Conservation (phyloP, 2,797 vertebrate species). For the Psittacula echo region DNA sequence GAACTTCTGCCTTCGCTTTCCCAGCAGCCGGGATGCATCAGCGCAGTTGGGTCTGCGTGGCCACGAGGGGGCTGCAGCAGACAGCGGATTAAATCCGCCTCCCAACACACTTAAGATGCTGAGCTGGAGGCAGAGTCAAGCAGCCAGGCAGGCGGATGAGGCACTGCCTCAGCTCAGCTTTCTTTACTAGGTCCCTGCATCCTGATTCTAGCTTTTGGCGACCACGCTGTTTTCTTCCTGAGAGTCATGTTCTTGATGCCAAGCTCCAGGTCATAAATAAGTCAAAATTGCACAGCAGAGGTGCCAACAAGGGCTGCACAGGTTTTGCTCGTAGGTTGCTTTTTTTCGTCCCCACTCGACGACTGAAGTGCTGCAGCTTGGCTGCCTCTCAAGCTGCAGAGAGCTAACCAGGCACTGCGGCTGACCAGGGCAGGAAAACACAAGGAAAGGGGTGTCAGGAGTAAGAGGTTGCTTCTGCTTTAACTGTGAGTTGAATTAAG, state of each 20-base stretch:
- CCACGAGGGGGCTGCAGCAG: constrained; percentile 66
- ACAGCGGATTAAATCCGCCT: neutral
- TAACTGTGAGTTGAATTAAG: neutral
- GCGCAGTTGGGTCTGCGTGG: accelerated
- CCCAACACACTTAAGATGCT: neutral
- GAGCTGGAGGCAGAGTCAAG: neutral
- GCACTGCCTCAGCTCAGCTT: neutral
- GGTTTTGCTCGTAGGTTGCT: neutral
- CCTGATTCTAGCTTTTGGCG: neutral
- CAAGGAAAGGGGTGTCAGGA: neutral
- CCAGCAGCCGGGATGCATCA: neutral
- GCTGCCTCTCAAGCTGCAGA: neutral
- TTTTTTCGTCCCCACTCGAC: accelerated
- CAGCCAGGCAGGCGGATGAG: accelerated
- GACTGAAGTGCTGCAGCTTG: neutral
- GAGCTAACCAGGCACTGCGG: accelerated
- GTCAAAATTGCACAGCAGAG: accelerated
- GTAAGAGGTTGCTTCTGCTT: neutral
- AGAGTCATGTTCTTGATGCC: neutral
- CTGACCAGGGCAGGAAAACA: accelerated
- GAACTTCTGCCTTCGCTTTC: neutral
- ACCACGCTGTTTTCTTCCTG: accelerated
- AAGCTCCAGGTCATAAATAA: neutral
- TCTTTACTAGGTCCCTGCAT: neutral
- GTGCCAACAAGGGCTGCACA: no score